Evolutionary conservation across 2,113 vertebrate genomes (phyloP).

Genomic region (Argyrosomus japonicus): DNA sequence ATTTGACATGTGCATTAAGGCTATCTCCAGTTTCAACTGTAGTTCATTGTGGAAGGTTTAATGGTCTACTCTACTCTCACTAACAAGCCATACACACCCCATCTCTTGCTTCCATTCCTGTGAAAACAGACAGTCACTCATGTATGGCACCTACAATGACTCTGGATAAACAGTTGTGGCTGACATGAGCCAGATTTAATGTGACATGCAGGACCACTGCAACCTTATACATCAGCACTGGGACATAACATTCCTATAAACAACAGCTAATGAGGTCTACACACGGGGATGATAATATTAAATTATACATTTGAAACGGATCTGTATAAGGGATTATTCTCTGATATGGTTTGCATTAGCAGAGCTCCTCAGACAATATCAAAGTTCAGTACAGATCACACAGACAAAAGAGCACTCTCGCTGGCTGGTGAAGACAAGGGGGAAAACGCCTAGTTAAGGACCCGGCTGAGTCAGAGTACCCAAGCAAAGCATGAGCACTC

Average conservation of each 20-base stretch:
- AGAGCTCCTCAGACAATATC: not conserved
- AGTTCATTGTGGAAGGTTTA: conserved; percentile 11
- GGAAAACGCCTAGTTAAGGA: conserved; percentile 56
- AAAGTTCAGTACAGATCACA: conserved; percentile 24
- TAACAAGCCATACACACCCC: conserved; percentile 18
- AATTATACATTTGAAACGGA: not conserved
- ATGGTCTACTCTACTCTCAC: not conserved
- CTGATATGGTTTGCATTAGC: not conserved
- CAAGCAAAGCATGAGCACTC: conserved; percentile 31
- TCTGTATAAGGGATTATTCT: not conserved
- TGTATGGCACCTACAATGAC: conserved; percentile 48
- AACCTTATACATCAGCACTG: conserved; percentile 2
- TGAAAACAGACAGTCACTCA: conserved; percentile 54
- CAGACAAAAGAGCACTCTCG: conserved; percentile 18
- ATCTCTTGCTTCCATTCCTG: conserved; percentile 32
- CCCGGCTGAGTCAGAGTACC: conserved; percentile 51
- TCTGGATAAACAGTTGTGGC: conserved; percentile 62
- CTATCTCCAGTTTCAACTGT: conserved; percentile 14
- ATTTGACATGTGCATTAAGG: not conserved
- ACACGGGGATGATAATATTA: not conserved
- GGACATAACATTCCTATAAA: not conserved
- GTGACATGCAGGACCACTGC: conserved; percentile 24
- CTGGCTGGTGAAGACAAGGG: conserved; percentile 25
- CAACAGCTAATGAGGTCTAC: not conserved
- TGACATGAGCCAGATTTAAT: conserved; percentile 61